Base-by-base conservation (phyloP, 2,797 vertebrate species). In the Phylloscopus collybita region DNA sequence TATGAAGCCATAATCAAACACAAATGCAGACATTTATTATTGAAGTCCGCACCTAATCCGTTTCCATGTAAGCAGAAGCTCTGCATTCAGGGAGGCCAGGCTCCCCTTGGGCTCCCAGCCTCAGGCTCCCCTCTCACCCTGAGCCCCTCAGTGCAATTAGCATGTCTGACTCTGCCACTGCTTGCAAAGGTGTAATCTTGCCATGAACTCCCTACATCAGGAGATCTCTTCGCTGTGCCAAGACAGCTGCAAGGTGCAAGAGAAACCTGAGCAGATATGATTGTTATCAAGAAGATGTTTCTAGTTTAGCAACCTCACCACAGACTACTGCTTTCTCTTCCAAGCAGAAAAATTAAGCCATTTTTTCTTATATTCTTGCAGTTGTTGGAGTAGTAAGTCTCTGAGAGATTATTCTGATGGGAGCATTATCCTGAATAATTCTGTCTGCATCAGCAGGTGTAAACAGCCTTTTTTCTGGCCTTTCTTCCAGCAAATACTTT, bases 201-300 rank as follows among this genome's bases (percentile, higher is more conserved):
- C 73, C 49, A 59, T 79, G 70, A 66, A 70, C 62, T 95, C 64
- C 32, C 38, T 66, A 25, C 30, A 56, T 49, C 62, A 88, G 44
- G 70, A 81, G 65, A 88, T 47, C 32, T 88, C 26, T 62, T 32
- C 47, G 25, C 56, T 75, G 32, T 80, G 71, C 86, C 92, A 85
- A 70, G 82, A 56, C 56, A 92, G 61, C 60, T 95, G 36, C 74
- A 92, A 96, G 62, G 38, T 74, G 60, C 84, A 88, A 67, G 34
- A 87, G 88, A 93, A 95, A 87, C 59, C 44, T 87, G 30, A 92
- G n/a, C 15, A 73, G 74, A 13, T 86, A 62, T 4, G 71, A 73
- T 57, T 44, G 8, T 40, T 84, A 80, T 85, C 57, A 76, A 42
- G 25, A 84, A 88, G 40, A 19, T 76, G 90, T 60, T 93, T 90